phyloP scores from a whole-genome alignment of 2,888 invertebrate species.

The Caenorhabditis becei region DNA sequence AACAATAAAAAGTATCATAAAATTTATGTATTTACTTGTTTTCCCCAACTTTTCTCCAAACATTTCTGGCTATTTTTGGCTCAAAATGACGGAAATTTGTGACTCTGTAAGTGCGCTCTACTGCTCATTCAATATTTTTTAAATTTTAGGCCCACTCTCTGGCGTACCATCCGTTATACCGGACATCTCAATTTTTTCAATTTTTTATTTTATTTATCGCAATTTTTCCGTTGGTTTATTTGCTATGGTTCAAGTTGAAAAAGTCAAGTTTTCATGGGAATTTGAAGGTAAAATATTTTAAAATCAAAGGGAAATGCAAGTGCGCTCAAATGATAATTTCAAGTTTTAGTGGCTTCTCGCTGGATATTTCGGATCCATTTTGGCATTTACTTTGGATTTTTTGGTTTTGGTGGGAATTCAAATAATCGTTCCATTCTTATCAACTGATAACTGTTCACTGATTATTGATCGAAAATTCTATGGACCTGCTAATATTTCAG shows the following conservation, averaged over 20 bases:
- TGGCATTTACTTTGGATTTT: not conserved
- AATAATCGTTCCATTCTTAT: not conserved
- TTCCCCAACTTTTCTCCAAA: too few relatives aligned
- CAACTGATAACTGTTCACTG: not conserved
- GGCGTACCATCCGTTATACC: constrained; percentile 9
- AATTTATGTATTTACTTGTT: too few relatives aligned
- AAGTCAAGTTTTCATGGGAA: constrained; percentile 31
- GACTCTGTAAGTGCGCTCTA: too few relatives aligned
- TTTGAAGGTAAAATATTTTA: too few relatives aligned
- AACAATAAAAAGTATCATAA: too few relatives aligned
- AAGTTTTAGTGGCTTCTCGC: constrained; percentile 9
- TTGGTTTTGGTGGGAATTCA: not conserved
- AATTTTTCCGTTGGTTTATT: constrained; percentile 8
- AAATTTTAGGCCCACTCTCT: not conserved
- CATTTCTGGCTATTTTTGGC: too few relatives aligned
- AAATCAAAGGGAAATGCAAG: too few relatives aligned
- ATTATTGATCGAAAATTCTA: not conserved
- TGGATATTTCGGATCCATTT: constrained; percentile 18
- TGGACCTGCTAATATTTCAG: not conserved
- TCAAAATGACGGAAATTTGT: too few relatives aligned
- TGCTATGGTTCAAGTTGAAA: constrained; percentile 1
- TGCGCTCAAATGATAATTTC: not conserved
- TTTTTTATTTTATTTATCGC: not conserved
- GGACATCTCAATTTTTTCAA: constrained; percentile 16
- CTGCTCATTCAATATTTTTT: too few relatives aligned